Conservation (phyloP, 2,113 vertebrate genomes). For the Anolis sagrei region DNA sequence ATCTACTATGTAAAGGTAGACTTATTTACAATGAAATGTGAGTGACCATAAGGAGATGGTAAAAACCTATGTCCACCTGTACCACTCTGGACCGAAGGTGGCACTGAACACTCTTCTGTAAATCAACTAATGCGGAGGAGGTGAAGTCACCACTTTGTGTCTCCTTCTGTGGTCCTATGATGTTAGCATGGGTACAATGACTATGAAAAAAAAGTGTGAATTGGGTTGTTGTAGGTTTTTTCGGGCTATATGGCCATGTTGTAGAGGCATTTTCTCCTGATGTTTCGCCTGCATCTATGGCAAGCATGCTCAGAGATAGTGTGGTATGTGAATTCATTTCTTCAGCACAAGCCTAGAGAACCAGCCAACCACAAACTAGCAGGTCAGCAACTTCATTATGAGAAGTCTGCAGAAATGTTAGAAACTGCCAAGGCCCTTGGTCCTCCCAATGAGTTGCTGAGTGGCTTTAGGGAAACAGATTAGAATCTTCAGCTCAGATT, state of each 20-base stretch:
- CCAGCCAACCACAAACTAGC: neutral
- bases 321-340: no score
- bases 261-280: no score
- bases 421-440: neutral
- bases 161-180: neutral
- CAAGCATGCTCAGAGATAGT: no score
- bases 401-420: neutral
- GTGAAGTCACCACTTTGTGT: neutral
- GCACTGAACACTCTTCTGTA: no score
- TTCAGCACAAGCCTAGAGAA: neutral
- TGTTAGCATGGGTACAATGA: neutral
- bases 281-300: no score
- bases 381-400: neutral
- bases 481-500: constrained; percentile 40
- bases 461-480: constrained; percentile 26
- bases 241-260: no score
- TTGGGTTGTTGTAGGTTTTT: no score
- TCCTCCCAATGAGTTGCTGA: constrained; percentile 9
- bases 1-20: no score
- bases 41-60: neutral
- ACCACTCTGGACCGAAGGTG: no score
- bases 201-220: neutral
- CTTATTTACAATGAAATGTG: no score
- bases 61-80: neutral
- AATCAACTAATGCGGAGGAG: no score